These are phyloP conservation scores for Liopterus haemorrhoidalis DNA, from an alignment of 2,888 invertebrate genomes.

Conservation along the genomic window DNA sequence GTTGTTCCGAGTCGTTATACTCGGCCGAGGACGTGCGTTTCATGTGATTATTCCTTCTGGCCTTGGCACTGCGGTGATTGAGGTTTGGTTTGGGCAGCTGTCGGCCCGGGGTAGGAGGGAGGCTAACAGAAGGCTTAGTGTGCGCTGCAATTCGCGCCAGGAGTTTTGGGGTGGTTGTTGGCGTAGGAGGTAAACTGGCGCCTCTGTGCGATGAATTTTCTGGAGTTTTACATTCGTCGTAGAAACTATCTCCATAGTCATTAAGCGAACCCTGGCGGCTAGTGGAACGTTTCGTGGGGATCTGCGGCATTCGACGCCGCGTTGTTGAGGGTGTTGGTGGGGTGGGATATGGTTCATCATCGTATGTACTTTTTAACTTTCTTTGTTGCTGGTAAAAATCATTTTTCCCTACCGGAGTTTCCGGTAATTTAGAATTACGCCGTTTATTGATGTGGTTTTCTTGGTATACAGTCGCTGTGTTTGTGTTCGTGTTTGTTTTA, in stretches of 20 bases:
- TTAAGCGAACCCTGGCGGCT: conserved; percentile 43
- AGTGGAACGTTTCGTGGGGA: conserved; percentile 41
- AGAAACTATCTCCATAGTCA: conserved; percentile 33
- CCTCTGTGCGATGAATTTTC: conserved; percentile 42
- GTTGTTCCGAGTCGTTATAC: conserved; percentile 26
- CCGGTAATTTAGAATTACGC: conserved; percentile 50
- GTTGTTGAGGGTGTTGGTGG: conserved; percentile 41
- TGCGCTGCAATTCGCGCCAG: conserved; percentile 32
- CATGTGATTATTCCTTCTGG: conserved; percentile 38
- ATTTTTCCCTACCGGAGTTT: conserved; percentile 47
- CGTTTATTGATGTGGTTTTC: conserved; percentile 54
- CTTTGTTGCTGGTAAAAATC: conserved; percentile 11
- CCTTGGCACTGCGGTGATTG: conserved; percentile 42
- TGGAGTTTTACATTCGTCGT: conserved; percentile 39
- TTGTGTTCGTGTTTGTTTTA: conserved; percentile 31
- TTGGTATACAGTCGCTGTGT: conserved; percentile 50
- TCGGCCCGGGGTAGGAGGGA: conserved; percentile 52
- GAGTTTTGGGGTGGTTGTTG: conserved; percentile 43
- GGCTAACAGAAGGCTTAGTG: conserved; percentile 41
- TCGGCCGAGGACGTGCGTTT: conserved; percentile 25
- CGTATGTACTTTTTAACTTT: conserved; percentile 21
- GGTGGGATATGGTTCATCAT: conserved; percentile 35
- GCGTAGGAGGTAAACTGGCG: conserved; percentile 46
- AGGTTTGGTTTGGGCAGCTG: conserved; percentile 48
- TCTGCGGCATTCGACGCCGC: conserved; percentile 44